phyloP scores from a whole-genome alignment of 2,888 invertebrate species.

The Eudasyphora cyanicolor region DNA sequence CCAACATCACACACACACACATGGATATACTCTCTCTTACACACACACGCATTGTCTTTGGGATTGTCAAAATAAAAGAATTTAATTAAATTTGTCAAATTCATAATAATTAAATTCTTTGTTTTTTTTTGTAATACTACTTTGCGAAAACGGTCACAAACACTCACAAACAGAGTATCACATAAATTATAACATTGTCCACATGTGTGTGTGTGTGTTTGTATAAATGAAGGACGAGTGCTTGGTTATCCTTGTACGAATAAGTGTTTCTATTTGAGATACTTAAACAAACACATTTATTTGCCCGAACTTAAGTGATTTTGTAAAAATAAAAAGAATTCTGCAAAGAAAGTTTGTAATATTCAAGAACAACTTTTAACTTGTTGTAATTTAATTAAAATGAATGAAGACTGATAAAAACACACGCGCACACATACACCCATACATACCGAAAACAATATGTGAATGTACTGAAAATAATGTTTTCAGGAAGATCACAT shows the following conservation, averaged over 20 bases:
- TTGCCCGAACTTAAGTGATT: slow-evolving; percentile 7
- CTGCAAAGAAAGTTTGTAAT: not conserved
- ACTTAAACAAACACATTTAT: not conserved
- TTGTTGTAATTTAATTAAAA: slow-evolving; percentile 21
- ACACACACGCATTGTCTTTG: not conserved
- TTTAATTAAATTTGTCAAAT: slow-evolving; percentile 37
- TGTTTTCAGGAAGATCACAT: not conserved
- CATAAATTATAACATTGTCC: not conserved
- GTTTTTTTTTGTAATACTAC: too few species aligned
- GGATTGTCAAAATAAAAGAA: not conserved
- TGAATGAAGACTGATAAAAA: not conserved
- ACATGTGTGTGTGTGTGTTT: not conserved
- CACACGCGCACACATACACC: not conserved
- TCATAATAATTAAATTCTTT: slow-evolving; percentile 36
- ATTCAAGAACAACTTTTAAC: not conserved
- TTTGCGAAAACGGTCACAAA: not conserved
- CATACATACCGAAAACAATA: not conserved
- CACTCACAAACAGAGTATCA: not conserved
- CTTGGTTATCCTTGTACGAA: not conserved
- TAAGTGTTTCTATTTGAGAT: not conserved
- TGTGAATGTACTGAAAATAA: too few species aligned
- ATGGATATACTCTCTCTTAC: not conserved
- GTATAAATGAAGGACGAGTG: too few species aligned
- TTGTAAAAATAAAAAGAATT: not conserved
- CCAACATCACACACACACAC: not conserved